These are phyloP conservation scores for Acanthornis magna DNA, from an alignment of 2,797 vertebrate species.

Conservation along the genomic window DNA sequence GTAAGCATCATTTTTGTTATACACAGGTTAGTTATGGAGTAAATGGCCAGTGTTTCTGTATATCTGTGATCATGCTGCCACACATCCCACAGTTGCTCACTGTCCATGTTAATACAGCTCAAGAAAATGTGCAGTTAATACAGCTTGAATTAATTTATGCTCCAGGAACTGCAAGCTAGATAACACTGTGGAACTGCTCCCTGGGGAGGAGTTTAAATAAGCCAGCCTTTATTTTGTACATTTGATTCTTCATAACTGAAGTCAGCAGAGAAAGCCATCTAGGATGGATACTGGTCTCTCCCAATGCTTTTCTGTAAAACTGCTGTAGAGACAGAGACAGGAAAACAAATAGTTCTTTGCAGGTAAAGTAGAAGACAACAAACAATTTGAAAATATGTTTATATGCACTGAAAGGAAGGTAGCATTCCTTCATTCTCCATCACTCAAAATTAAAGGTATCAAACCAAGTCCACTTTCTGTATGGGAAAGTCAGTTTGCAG, in stretches of 20 bases:
- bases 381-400: not conserved
- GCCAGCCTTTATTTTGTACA: not conserved
- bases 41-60: not conserved
- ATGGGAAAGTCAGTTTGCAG: not conserved
- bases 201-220: constrained; percentile 11
- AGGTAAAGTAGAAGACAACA: not conserved
- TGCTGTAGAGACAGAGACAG: not conserved
- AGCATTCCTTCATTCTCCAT: not conserved
- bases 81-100: not conserved
- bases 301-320: not conserved
- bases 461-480: not conserved
- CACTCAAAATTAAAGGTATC: not conserved
- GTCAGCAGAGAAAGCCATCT: not conserved
- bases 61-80: not conserved
- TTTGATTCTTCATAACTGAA: constrained; percentile 21
- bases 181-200: not conserved
- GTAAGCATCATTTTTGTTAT: not conserved
- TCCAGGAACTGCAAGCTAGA: not conserved
- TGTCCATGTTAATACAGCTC: not conserved
- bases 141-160: constrained; percentile 15
- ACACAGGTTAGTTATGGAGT: not conserved
- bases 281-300: not conserved
- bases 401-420: not conserved
- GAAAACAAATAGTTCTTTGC: not conserved
- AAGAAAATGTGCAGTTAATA: not conserved